Base-by-base conservation (phyloP, 2,797 vertebrate species). In the Microctenopoma lineatum region DNA sequence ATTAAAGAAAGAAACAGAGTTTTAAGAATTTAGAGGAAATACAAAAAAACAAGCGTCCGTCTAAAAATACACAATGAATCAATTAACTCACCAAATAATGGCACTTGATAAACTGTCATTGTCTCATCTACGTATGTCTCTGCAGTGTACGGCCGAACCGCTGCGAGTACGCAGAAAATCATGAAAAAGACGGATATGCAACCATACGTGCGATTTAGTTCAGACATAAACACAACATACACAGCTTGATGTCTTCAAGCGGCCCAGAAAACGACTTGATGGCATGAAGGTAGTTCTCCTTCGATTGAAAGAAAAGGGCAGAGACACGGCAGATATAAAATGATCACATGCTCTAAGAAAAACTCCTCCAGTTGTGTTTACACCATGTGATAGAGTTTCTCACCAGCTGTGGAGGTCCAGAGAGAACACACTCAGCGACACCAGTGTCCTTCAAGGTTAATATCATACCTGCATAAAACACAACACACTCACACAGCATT, bases 371-470 rank as follows among this genome's bases (percentile, higher is more conserved):
- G 42, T 6, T 0, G 2, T 9, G 29, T 51, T 52, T 2, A 12
- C 4, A 2, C 14, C 13, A 32, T 9, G 1, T 1, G 3, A 5
- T 13, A 34, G 13, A 29, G 59, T 13, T 34, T 64, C 96, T 95
- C 70, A 99, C 97, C 95, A 99, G 92, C 74, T 98, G 96, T 2
- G 96, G 96, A 0, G 97, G 97, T 84, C 97, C 97, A 11, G 95
- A 96, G 39, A 99, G 93, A 11, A 96, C 90, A 59, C 96, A 98
- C 45, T 95, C 93, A 1, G 95, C 95, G 12, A 98, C 95, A 1
- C 96, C 96, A 0, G 92, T 94, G 78, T 97, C 96, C 89, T 95
- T 97, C 57, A 99, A 70, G 0, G 97, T 98, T 56, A 98, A 89
- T 36, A 99, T 96, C 95, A 98, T 96, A 61, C 97, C 97, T 99